Base-by-base conservation (phyloP, 30 jellyfish, hydroid and myxozoan genomes). In the Pseudorhiza aurosa region DNA sequence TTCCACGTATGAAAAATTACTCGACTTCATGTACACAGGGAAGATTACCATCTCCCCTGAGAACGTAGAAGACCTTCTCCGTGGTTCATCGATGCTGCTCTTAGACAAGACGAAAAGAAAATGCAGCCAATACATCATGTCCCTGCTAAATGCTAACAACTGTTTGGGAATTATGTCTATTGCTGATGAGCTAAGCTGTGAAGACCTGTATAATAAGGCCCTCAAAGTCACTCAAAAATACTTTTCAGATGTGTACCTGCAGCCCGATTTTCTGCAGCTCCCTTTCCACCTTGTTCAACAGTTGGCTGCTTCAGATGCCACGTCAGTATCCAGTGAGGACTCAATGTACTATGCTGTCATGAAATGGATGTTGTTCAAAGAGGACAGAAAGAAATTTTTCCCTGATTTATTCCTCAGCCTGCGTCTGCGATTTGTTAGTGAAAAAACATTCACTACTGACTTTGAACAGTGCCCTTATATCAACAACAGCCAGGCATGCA, bases 21-120 rank as follows among this genome's bases (percentile, higher is more conserved):
- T 93, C 14, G 83, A 77, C 44, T 93, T 76, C 58, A 71, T 93
- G 70, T 93, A 93, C 87, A 58, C 96, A 1, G 99, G 99, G 6
- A 12, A 29, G 2, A 75, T 93, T 9, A 75, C 49, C 22, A 57
- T 93, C 12, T 26, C 89, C 36, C 96, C 87, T 7, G 88, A 83
- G 14, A 80, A 86, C 53, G 87, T 87, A 3, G 90, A 87, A 67
- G 97, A 93, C 12, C 51, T 93, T 32, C 88, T 93, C 49, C 81
- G 96, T 17, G 97, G 96, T n/a, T 71, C 99, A 1, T 76, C 96
- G 18, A 65, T 86, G 88, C 83, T 93, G 31, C 91, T 93, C 9
- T 55, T 93, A 47, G 90, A 81, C 51, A 81, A 67, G 30, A 67
- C 87, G 62, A 75, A 75, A 53, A 70, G 44, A 4, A 80, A 90